These are phyloP conservation scores for Gymnoscelis rufifasciata DNA, from an alignment of 2,888 invertebrate species.

Conservation along the genomic window DNA sequence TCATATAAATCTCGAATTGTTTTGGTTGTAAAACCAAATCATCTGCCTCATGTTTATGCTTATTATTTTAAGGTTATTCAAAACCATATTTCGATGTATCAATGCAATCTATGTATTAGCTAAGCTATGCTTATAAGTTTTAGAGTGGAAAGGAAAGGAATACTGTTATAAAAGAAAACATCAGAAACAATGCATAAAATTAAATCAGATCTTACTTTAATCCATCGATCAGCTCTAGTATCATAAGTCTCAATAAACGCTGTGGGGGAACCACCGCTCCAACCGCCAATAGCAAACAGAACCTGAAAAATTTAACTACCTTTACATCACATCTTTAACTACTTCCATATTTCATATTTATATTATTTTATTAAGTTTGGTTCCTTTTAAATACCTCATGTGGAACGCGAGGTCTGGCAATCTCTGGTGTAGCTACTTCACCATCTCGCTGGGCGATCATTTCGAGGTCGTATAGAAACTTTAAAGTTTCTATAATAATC, in stretches of 20 bases:
- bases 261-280: constrained; percentile 84
- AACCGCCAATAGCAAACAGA: constrained; percentile 83
- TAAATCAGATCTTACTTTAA: constrained; percentile 75
- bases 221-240: constrained; percentile 93
- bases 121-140: too few relatives aligned
- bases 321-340: background rate
- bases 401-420: constrained; percentile 90
- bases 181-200: too few relatives aligned
- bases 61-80: too few relatives aligned
- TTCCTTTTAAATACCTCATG: constrained; percentile 81
- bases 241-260: constrained; percentile 93
- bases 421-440: constrained; percentile 90
- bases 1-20: too few relatives aligned
- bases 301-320: constrained; percentile 63
- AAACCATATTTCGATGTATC: too few relatives aligned
- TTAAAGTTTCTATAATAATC: constrained; percentile 92
- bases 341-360: background rate
- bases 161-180: too few relatives aligned
- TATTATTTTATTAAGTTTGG: too few relatives aligned
- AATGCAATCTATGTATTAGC: too few relatives aligned
- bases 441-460: constrained; percentile 89
- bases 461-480: constrained; percentile 94
- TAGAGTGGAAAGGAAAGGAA: too few relatives aligned
- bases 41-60: too few relatives aligned
- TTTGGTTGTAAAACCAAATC: too few relatives aligned